Percentiles rank a stretch among this genome's conserved stretches.
Evolutionary conservation across 1,140 invertebrate genomes (phyloP).

Genomic region (Psix sp.): DNA sequence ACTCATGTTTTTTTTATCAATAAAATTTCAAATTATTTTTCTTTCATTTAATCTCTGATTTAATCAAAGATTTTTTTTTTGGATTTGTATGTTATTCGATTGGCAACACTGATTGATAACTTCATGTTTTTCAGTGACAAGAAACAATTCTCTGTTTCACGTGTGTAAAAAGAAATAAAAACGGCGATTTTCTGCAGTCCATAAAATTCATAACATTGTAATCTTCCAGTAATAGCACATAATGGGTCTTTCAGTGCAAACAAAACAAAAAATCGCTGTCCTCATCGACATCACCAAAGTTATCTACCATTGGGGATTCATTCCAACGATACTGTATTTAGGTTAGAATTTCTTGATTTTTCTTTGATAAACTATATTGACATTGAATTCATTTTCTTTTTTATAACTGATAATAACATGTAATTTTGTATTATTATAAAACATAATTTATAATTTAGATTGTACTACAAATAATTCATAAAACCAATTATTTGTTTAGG

Average conservation of each 20-base stretch:
- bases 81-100: neutral
- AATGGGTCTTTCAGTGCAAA: slow-evolving; percentile 74
- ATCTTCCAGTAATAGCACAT: slow-evolving; percentile 10
- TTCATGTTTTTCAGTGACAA: neutral
- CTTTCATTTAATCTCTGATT: neutral
- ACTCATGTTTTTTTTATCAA: no score
- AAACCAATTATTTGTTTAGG: slow-evolving; percentile 69
- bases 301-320: slow-evolving; percentile 83
- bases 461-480: neutral
- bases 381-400: neutral
- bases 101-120: neutral
- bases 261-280: slow-evolving; percentile 80
- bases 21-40: no score
- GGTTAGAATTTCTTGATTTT: slow-evolving; percentile 76
- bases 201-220: neutral
- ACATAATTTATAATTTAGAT: neutral
- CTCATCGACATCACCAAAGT: slow-evolving; percentile 80
- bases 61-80: neutral
- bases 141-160: neutral
- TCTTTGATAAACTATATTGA: slow-evolving; percentile 11
- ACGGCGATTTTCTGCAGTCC: no score
- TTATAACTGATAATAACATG: no score
- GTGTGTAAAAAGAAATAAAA: neutral
- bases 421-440: no score
- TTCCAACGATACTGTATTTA: slow-evolving; percentile 82